Evolutionary conservation across 64 coral and sea anemone genomes (phyloP).

Genomic region (Actinia equina): DNA sequence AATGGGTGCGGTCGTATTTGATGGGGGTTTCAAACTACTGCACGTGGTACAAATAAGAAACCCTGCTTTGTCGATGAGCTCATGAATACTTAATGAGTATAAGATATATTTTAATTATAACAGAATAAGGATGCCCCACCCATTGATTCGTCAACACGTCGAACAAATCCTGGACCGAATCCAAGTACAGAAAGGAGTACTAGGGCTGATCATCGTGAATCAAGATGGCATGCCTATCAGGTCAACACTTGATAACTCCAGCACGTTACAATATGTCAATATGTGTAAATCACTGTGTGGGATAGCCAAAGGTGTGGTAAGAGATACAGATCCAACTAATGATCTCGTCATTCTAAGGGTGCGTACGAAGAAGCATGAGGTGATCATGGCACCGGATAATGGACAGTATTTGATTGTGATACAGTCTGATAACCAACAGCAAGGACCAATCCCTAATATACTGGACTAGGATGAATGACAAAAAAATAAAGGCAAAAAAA

Average conservation of each 20-base stretch:
- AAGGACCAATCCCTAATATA: constrained; percentile 25
- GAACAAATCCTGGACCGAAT: constrained; percentile 87
- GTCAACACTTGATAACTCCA: constrained; percentile 79
- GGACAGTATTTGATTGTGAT: constrained; percentile 80
- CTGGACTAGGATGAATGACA: background rate
- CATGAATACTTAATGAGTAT: no score
- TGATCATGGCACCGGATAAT: constrained; percentile 87
- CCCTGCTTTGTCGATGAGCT: no score
- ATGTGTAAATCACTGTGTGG: constrained; percentile 84
- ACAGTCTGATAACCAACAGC: constrained; percentile 67
- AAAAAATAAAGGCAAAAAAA: no score
- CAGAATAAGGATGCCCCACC: background rate
- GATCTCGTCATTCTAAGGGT: constrained; percentile 86
- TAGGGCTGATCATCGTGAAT: constrained; percentile 82
- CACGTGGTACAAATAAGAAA: no score
- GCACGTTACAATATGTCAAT: constrained; percentile 78
- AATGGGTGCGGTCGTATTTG: no score
- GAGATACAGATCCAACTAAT: constrained; percentile 85
- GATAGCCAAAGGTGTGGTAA: constrained; percentile 63
- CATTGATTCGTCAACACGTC: constrained; percentile 29
- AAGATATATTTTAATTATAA: background rate
- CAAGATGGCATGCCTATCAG: constrained; percentile 70
- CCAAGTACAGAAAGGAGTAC: constrained; percentile 76
- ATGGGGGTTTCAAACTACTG: no score
- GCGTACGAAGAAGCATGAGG: constrained; percentile 90